Conservation (phyloP, 2,888 invertebrate genomes). For the Synanthedon formicaeformis region DNA sequence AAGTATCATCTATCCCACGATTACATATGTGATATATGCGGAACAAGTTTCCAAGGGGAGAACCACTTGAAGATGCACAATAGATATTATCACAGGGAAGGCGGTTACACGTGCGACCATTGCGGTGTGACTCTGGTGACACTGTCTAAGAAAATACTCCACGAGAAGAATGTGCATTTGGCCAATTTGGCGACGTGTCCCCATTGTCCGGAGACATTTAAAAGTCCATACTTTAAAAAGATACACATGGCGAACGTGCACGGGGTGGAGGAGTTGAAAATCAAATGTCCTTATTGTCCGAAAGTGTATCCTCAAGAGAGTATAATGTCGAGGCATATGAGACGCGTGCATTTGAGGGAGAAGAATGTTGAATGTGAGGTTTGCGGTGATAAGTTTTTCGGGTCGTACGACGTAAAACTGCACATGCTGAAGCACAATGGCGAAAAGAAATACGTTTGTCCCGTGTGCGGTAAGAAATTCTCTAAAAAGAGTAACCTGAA, state of each 20-base stretch:
- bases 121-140: slow-evolving; percentile 63
- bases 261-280: slow-evolving; percentile 53
- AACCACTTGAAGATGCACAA: slow-evolving; percentile 62
- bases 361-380: slow-evolving; percentile 59
- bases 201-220: slow-evolving; percentile 54
- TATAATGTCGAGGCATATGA: slow-evolving; percentile 72
- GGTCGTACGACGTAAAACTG: slow-evolving; percentile 51
- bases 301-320: slow-evolving; percentile 65
- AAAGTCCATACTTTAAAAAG: slow-evolving; percentile 56
- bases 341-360: slow-evolving; percentile 66
- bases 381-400: slow-evolving; percentile 57
- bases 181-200: slow-evolving; percentile 48
- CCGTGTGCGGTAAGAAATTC: slow-evolving; percentile 71
- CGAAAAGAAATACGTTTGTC: slow-evolving; percentile 68
- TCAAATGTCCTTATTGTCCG: slow-evolving; percentile 59
- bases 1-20: slow-evolving; percentile 57
- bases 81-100: slow-evolving; percentile 55
- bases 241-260: slow-evolving; percentile 54
- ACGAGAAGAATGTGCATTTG: slow-evolving; percentile 55
- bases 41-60: slow-evolving; percentile 60
- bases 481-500: slow-evolving; percentile 72
- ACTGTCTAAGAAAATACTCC: slow-evolving; percentile 51
- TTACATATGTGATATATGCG: slow-evolving; percentile 60
- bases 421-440: slow-evolving; percentile 69
- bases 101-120: slow-evolving; percentile 50